Conservation (phyloP, 2,113 vertebrate species). For the Pardalotus punctatus region DNA sequence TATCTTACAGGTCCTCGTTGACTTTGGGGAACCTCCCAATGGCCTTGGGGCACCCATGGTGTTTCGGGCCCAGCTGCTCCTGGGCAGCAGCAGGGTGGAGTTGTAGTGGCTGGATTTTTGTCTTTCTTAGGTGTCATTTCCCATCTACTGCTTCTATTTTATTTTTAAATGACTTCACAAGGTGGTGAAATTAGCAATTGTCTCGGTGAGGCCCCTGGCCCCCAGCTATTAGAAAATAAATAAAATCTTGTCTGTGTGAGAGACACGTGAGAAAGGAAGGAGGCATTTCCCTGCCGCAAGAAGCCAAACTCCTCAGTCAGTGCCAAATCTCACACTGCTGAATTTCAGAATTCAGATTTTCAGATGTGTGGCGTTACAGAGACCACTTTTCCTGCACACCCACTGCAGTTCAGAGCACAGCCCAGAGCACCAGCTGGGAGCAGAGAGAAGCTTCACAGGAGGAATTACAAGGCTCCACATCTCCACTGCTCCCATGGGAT, state of each 20-base stretch:
- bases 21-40: background rate
- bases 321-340: background rate
- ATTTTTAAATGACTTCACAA: background rate
- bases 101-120: background rate
- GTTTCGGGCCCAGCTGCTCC: background rate
- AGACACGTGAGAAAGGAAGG: background rate
- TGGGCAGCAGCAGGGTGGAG: background rate
- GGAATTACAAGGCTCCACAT: accelerated
- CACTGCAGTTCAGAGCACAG: background rate
- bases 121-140: background rate
- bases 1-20: accelerated
- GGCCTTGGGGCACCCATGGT: background rate
- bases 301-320: background rate
- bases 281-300: background rate
- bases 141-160: background rate
- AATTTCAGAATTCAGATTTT: background rate
- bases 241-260: background rate
- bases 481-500: accelerated
- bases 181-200: background rate
- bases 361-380: background rate
- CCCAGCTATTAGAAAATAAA: background rate
- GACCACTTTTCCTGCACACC: accelerated
- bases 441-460: background rate
- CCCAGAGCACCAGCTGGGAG: background rate
- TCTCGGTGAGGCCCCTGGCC: accelerated